phyloP scores from a whole-genome alignment of 2,113 vertebrate genomes.

The Casuarius casuarius region DNA sequence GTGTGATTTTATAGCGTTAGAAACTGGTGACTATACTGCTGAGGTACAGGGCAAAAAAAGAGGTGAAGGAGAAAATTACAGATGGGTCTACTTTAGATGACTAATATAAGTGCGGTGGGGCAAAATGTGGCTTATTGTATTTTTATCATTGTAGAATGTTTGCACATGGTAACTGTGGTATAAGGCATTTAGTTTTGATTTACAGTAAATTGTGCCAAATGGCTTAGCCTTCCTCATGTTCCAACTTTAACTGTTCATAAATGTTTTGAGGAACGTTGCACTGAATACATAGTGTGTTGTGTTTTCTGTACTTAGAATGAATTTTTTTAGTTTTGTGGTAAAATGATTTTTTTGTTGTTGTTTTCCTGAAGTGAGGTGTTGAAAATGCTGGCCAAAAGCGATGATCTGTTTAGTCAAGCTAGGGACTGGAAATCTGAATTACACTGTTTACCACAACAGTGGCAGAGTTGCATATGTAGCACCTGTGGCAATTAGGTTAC shows the following conservation, averaged over 20 bases:
- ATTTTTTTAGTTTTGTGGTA: neutral
- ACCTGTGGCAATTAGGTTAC: neutral
- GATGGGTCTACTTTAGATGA: neutral
- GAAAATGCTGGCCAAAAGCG: neutral
- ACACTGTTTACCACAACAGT: neutral
- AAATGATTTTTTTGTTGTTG: neutral
- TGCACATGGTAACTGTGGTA: neutral
- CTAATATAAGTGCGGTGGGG: neutral
- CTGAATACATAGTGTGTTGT: neutral
- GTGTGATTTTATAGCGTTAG: conserved; percentile 15
- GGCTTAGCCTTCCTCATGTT: neutral
- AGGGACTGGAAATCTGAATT: neutral
- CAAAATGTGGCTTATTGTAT: neutral
- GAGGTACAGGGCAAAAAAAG: neutral
- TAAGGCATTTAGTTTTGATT: neutral
- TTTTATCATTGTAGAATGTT: neutral
- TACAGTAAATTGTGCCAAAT: neutral
- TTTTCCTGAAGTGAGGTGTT: neutral
- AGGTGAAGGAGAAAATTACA: neutral
- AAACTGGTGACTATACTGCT: neutral
- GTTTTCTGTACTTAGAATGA: neutral
- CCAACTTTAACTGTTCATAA: neutral
- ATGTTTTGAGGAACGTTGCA: neutral
- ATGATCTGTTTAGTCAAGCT: neutral
- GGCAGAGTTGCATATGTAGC: neutral